These are phyloP conservation scores for Trachelus troglodyta DNA, from an alignment of 2,888 invertebrate genomes.

Conservation along the genomic window DNA sequence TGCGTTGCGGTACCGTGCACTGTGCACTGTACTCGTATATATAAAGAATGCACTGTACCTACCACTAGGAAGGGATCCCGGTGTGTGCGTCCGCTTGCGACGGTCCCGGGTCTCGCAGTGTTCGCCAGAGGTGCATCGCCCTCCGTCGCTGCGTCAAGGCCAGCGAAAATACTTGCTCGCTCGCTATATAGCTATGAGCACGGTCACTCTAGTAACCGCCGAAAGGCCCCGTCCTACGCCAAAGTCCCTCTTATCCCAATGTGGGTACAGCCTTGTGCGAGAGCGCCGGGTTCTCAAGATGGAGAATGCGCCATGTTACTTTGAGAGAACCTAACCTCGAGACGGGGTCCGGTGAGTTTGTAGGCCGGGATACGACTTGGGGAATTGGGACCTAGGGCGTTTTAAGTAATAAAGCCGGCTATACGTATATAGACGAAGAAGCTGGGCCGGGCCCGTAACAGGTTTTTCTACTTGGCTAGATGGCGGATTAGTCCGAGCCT, in stretches of 20 bases:
- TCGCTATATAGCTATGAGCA: constrained; percentile 46
- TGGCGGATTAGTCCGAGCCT: too few species aligned
- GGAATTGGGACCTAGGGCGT: too few species aligned
- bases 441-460: too few species aligned
- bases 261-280: background rate
- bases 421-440: too few species aligned
- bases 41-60: too few species aligned
- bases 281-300: constrained; percentile 19
- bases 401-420: too few species aligned
- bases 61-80: background rate
- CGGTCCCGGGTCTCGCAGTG: constrained; percentile 58
- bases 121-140: constrained; percentile 66
- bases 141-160: constrained; percentile 66
- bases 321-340: constrained; percentile 3
- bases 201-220: constrained; percentile 52
- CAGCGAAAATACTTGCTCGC: constrained; percentile 62
- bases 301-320: constrained; percentile 28
- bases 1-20: background rate
- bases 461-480: too few species aligned
- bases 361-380: too few species aligned
- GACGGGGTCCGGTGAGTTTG: too few species aligned
- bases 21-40: too few species aligned
- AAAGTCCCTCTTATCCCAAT: background rate
- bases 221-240: constrained; percentile 46
- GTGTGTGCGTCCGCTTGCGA: constrained; percentile 18